phyloP scores from a whole-genome alignment of 2,113 vertebrate genomes.

The Orthonyx spaldingii region DNA sequence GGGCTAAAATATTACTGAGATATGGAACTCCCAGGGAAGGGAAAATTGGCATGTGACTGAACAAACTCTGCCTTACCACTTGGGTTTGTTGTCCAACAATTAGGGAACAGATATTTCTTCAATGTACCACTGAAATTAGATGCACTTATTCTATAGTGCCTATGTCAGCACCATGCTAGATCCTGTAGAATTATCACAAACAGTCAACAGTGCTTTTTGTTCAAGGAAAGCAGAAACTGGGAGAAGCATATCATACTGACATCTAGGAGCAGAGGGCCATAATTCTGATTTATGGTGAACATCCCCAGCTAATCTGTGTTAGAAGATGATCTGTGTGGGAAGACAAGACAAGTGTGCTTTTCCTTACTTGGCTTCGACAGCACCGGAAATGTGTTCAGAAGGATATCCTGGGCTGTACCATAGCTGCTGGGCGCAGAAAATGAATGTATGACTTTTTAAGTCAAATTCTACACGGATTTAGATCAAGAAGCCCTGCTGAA shows the following conservation, averaged over 20 bases:
- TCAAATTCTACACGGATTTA: neutral
- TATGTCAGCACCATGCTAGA: neutral
- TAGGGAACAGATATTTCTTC: neutral
- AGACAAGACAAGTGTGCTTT: neutral
- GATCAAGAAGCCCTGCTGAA: neutral
- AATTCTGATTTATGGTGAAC: neutral
- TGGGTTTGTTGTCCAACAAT: neutral
- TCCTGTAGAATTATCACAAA: neutral
- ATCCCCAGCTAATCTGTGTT: neutral
- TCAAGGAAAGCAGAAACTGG: neutral
- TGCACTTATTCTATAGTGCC: neutral
- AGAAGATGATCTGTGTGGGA: neutral
- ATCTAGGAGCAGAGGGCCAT: neutral
- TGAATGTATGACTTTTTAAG: neutral
- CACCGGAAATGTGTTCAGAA: neutral
- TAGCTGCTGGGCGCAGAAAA: neutral
- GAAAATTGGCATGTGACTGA: neutral
- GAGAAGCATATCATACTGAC: neutral
- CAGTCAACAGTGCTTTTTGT: neutral
- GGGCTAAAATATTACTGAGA: neutral
- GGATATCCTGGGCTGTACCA: neutral
- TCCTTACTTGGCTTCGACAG: neutral
- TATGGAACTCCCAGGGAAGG: neutral
- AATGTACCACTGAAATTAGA: neutral
- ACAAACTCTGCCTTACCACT: neutral